Percentiles rank a stretch among this genome's conserved stretches.
Conservation (phyloP, 2,113 vertebrate species). For the Nannobrachium achirus region DNA sequence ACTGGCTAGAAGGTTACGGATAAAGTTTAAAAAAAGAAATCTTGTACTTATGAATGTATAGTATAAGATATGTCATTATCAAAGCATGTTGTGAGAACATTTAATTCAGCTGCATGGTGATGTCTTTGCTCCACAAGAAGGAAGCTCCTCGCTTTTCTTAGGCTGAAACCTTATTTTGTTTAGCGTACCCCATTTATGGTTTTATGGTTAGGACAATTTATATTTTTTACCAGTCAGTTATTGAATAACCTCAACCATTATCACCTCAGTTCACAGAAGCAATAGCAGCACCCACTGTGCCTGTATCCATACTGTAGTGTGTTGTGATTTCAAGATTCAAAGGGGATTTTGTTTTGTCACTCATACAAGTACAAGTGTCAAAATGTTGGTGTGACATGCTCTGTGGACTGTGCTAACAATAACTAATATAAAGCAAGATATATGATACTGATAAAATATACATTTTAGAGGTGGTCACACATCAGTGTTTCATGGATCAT, state of each 20-base stretch:
- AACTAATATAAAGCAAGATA: no score
- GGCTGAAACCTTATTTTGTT: neutral
- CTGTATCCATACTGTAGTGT: constrained; percentile 7
- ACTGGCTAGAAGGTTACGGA: constrained; percentile 6
- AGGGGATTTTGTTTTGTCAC: no score
- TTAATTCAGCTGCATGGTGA: constrained; percentile 24
- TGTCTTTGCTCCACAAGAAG: constrained; percentile 18
- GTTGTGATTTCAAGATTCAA: no score
- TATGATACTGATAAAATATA: neutral
- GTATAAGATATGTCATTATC: constrained; percentile 1
- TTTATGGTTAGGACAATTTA: neutral
- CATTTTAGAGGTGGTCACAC: constrained; percentile 17
- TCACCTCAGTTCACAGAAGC: constrained; percentile 46
- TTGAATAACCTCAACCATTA: constrained; percentile 34
- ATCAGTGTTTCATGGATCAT: constrained; percentile 22
- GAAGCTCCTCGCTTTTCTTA: neutral
- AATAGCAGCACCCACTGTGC: constrained; percentile 51
- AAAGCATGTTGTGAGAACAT: constrained; percentile 36
- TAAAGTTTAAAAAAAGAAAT: constrained; percentile 9
- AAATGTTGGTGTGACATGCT: no score
- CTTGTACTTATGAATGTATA: constrained; percentile 42
- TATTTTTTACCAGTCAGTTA: constrained; percentile 6
- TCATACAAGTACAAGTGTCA: no score
- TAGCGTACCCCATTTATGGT: neutral
- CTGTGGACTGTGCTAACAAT: no score